Evolutionary conservation across 1,140 invertebrate genomes (phyloP).

Genomic region (Apis dorsata): DNA sequence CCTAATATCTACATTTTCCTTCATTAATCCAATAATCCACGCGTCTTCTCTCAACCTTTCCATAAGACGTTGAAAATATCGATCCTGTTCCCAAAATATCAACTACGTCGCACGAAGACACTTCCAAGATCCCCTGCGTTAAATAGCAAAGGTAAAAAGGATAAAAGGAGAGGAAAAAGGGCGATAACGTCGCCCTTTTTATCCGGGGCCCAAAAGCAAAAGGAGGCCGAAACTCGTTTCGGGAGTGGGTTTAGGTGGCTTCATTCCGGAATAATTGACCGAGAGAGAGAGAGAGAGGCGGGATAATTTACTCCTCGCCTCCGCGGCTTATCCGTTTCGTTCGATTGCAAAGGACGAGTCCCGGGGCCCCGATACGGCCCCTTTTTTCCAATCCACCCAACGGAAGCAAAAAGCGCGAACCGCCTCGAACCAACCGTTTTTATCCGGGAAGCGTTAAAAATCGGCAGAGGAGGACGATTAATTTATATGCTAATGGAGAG

Average conservation of each 20-base stretch:
- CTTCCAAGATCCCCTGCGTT: too few relatives aligned
- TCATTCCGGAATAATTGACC: conserved; percentile 62
- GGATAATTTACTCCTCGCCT: conserved; percentile 59
- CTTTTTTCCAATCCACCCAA: neutral
- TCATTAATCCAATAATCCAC: too few relatives aligned
- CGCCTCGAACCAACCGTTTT: neutral
- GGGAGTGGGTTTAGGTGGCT: conserved; percentile 56
- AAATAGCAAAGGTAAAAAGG: conserved; percentile 1
- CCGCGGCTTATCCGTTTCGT: conserved; percentile 49
- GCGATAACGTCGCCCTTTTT: conserved; percentile 48
- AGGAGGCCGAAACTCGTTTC: conserved; percentile 62
- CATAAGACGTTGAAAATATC: too few relatives aligned
- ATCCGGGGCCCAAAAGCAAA: conserved; percentile 19
- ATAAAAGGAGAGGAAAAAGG: conserved; percentile 11
- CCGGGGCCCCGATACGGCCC: neutral
- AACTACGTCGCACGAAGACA: too few relatives aligned
- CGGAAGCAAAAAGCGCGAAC: neutral
- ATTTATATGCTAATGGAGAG: conserved; percentile 30
- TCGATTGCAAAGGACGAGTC: conserved; percentile 55
- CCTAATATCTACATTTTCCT: too few relatives aligned
- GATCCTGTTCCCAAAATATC: too few relatives aligned
- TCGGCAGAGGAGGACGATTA: neutral
- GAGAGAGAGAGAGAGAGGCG: conserved; percentile 6
- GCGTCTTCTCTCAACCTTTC: too few relatives aligned
- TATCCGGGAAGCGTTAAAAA: neutral